Evolutionary conservation across 2,113 vertebrate genomes (phyloP).

Genomic region (Saiga tatarica): DNA sequence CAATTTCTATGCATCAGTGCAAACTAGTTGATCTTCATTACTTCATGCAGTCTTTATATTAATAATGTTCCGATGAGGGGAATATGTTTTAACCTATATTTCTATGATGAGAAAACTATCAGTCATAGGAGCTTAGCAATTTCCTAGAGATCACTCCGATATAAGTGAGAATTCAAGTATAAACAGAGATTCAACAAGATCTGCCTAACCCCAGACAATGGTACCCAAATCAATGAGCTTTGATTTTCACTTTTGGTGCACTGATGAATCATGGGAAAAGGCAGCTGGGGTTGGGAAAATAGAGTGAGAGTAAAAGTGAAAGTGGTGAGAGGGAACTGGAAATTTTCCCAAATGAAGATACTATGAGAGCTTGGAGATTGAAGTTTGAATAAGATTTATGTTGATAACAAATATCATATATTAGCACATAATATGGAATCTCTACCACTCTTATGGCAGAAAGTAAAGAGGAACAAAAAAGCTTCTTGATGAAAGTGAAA

Average conservation of each 20-base stretch:
- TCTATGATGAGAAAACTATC: background rate
- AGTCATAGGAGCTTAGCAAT: background rate
- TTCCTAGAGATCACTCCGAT: background rate
- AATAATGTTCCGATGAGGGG: background rate
- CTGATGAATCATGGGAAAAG: background rate
- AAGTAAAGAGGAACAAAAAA: too few species aligned
- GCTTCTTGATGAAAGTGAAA: too few species aligned
- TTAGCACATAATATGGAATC: background rate
- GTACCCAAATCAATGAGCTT: background rate
- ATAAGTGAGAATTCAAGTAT: background rate
- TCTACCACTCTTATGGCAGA: too few species aligned
- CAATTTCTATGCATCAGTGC: background rate
- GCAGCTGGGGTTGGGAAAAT: accelerated
- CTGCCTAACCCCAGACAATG: background rate
- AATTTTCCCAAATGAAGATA: background rate
- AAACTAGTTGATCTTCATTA: background rate
- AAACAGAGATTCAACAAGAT: background rate
- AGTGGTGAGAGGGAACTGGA: background rate
- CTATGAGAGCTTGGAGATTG: background rate
- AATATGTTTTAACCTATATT: background rate
- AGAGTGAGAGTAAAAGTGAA: background rate
- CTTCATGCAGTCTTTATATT: background rate
- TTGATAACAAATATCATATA: background rate
- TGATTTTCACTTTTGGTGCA: background rate
- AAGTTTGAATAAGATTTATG: background rate